Evolutionary conservation across 2,888 invertebrate species (phyloP).

Genomic region (Nephrotoma flavescens): DNA sequence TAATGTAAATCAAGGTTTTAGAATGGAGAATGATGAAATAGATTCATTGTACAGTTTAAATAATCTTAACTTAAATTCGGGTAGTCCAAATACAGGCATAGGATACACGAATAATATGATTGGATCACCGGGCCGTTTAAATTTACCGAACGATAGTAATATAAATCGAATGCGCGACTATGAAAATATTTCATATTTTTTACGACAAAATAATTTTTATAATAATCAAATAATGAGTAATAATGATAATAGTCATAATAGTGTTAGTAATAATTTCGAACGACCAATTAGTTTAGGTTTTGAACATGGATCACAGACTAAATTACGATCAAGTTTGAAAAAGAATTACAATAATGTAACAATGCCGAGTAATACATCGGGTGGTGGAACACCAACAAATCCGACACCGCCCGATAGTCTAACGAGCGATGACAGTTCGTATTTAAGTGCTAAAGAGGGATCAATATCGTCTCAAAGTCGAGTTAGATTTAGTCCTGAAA

Average conservation of each 20-base stretch:
- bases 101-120: background rate
- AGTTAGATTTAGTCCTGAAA: conserved; percentile 65
- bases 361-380: conserved; percentile 5
- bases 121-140: background rate
- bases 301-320: conserved; percentile 42
- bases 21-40: conserved; percentile 42
- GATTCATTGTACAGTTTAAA: conserved; percentile 23
- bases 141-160: background rate
- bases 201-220: background rate
- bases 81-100: background rate
- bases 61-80: conserved; percentile 16
- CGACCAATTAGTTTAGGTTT: conserved; percentile 35
- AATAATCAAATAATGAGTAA: background rate
- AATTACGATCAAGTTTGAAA: conserved; percentile 65
- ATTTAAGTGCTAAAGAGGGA: conserved; percentile 69
- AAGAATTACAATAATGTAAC: conserved; percentile 36
- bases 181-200: conserved; percentile 16
- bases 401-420: conserved; percentile 75
- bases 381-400: conserved; percentile 60
- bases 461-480: conserved; percentile 49
- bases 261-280: conserved; percentile 14
- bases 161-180: conserved; percentile 24
- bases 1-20: conserved; percentile 46
- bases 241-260: background rate
- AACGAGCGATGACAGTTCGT: conserved; percentile 77